Percentiles rank a stretch among this genome's conserved stretches.
phyloP scores from a whole-genome alignment of 2,797 vertebrate genomes.

The Epinephelus awoara region DNA sequence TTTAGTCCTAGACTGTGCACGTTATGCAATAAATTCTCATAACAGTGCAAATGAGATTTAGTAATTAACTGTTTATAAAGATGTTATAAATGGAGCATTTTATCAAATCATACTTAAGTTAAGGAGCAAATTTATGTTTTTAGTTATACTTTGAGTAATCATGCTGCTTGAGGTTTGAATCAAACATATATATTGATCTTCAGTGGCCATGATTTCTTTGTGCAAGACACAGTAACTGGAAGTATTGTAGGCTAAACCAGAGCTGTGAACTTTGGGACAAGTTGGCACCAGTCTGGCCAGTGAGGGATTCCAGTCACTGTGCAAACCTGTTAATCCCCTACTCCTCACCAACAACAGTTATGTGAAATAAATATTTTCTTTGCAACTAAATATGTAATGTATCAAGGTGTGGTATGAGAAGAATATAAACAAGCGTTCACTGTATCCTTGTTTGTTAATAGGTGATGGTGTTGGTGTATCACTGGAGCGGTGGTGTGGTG shows the following conservation, averaged over 20 bases:
- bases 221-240: background rate
- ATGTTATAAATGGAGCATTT: too few relatives aligned
- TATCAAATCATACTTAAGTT: too few relatives aligned
- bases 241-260: background rate
- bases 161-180: slow-evolving; percentile 10
- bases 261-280: background rate
- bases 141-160: background rate
- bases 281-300: background rate
- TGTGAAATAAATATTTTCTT: background rate
- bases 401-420: background rate
- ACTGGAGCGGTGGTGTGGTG: slow-evolving; percentile 91
- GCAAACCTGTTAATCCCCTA: background rate
- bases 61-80: too few relatives aligned
- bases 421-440: background rate
- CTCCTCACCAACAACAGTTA: background rate
- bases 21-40: too few relatives aligned
- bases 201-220: background rate
- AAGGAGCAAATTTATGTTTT: background rate
- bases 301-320: background rate
- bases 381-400: background rate
- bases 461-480: slow-evolving; percentile 93
- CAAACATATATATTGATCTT: background rate
- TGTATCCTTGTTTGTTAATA: slow-evolving; percentile 58
- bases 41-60: too few relatives aligned
- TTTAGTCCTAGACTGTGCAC: too few relatives aligned